phyloP scores from a whole-genome alignment of 1,140 invertebrate species.

The Platorchestia sp. region DNA sequence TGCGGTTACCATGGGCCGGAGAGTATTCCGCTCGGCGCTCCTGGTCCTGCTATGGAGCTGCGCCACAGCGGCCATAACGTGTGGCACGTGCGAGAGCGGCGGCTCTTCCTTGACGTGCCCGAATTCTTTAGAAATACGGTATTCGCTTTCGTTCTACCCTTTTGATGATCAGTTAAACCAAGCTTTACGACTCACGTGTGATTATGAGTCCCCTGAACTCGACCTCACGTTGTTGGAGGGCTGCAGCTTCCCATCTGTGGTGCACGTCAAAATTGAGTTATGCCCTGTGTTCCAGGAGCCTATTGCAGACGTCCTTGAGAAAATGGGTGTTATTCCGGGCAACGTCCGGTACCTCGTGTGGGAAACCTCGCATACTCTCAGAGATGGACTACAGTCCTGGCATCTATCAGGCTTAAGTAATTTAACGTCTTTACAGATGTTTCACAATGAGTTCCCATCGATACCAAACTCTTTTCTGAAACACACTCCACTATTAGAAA shows the following conservation, averaged over 20 bases:
- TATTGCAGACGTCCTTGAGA: neutral
- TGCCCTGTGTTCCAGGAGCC: conserved; percentile 14
- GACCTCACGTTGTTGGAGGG: neutral
- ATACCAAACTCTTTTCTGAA: neutral
- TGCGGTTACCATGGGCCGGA: neutral
- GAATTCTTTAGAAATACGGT: neutral
- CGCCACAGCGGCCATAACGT: neutral
- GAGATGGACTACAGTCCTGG: conserved; percentile 71
- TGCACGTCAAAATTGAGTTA: conserved; percentile 26
- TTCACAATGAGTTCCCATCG: conserved; percentile 73
- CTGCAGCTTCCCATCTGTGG: neutral
- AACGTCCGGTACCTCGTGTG: conserved; percentile 16
- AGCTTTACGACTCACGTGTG: neutral
- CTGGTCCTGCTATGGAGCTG: neutral
- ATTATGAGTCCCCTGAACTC: neutral
- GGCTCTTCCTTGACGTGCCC: neutral
- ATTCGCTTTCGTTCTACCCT: neutral
- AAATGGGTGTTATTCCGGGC: neutral
- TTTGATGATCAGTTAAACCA: neutral
- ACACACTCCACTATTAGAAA: neutral
- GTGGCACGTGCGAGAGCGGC: conserved; percentile 18
- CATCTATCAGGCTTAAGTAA: conserved; percentile 74
- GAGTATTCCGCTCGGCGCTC: neutral
- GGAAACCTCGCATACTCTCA: conserved; percentile 59
- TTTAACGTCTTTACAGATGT: conserved; percentile 72